Conservation (phyloP, 2,113 vertebrate species). For the Dipodomys merriami region DNA sequence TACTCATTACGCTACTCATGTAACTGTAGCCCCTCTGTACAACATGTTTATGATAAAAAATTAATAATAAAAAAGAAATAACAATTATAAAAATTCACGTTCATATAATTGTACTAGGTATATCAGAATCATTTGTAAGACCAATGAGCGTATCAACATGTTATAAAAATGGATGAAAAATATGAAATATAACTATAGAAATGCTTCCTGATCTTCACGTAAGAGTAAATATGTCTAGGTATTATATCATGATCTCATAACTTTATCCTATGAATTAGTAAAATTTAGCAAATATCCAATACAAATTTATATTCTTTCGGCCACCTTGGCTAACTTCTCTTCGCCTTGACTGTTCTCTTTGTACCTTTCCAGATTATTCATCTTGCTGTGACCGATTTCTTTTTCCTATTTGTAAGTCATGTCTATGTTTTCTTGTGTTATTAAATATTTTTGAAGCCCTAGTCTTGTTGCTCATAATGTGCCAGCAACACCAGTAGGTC, state of each 20-base stretch:
- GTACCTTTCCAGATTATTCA: neutral
- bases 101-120: neutral
- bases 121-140: slow-evolving; percentile 7
- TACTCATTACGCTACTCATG: too few species aligned
- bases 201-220: neutral
- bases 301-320: neutral
- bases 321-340: neutral
- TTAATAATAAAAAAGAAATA: neutral
- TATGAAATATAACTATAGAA: neutral
- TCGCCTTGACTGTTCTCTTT: neutral
- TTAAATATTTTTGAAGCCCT: slow-evolving; percentile 20
- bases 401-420: neutral
- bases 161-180: neutral
- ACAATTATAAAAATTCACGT: neutral
- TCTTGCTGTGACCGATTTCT: neutral
- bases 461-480: neutral
- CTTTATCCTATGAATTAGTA: neutral
- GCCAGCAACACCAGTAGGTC: neutral
- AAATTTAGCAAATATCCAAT: neutral
- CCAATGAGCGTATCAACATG: neutral
- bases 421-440: neutral
- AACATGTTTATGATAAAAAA: too few species aligned
- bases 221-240: neutral
- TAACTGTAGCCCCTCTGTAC: too few species aligned
- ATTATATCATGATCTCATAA: neutral